Base-by-base conservation (phyloP, 2,888 invertebrate genomes). In the Gibbula magus region DNA sequence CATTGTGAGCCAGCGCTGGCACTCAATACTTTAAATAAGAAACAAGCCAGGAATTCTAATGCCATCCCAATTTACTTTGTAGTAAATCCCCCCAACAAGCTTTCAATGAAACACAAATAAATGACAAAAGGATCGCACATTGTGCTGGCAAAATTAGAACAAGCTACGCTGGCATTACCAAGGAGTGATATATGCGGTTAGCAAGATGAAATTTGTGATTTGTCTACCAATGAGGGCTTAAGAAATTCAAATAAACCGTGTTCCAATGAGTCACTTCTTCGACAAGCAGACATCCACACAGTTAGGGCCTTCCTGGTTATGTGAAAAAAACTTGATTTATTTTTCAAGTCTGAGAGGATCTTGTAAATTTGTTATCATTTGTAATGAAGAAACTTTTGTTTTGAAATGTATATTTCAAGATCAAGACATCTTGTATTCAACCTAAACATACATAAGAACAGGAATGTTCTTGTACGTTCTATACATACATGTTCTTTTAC, bases 1-100 rank as follows among this genome's bases (percentile, higher is more conserved):
- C 70, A 67, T 67, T 70, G 78, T 51, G 70, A 52, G 53, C 51
- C 29, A 22, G 20, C 20, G 51, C 32, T 78, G 61, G 70, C 29
- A 51, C 78, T 52, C 67, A 67, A 77, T 66, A 75, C 75, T 67
- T 78, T 77, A 70, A 80, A 82, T 78, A 82, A 66, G 78, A 73
- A 75, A 75, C 66, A 73, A 56, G 82, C 22, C 32, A n/a, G 54
- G 82, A 82, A 82, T 82, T 78, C 77, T 79, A 82, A 82, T 75
- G 79, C 74, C 76, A 25, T 52, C 35, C 35, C 67, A 61, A 52
- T 39, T 74, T 74, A 74, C 51, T 74, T 74, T 51, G 51, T 39
- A 74, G 25, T 39, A 74, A 74, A 74, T 74, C 74, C 51, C 52
- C 51, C 25, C 74, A 52, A 74, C 39, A 51, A 51, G 39, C 51